Evolutionary conservation across 2,888 invertebrate species (phyloP).

Genomic region (Linnaemya vulpina): DNA sequence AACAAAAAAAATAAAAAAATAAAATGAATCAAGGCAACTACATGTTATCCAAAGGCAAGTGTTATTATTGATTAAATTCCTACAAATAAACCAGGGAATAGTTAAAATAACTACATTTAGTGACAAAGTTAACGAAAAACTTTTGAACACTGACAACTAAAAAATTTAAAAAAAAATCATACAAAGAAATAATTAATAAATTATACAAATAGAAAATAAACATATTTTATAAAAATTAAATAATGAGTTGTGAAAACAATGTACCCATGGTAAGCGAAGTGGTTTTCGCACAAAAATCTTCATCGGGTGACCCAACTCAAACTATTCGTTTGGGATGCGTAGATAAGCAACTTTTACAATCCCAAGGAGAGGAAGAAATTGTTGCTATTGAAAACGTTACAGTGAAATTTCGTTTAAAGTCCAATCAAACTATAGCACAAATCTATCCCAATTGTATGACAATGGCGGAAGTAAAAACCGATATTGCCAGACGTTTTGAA

Average conservation of each 20-base stretch:
- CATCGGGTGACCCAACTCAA: neutral
- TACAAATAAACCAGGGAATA: neutral
- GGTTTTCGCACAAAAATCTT: slow-evolving; percentile 7
- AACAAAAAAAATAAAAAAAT: too few species aligned
- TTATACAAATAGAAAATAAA: too few species aligned
- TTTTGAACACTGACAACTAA: neutral
- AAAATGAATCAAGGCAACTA: slow-evolving; percentile 70
- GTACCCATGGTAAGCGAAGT: slow-evolving; percentile 51
- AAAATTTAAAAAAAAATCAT: too few species aligned
- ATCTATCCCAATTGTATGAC: slow-evolving; percentile 83
- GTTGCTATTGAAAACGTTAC: slow-evolving; percentile 80
- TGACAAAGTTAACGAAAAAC: neutral
- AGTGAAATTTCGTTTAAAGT: slow-evolving; percentile 81
- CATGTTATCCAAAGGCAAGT: neutral
- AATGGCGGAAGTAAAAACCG: slow-evolving; percentile 85
- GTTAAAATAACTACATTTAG: neutral
- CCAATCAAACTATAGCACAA: slow-evolving; percentile 80
- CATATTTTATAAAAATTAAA: slow-evolving; percentile 12
- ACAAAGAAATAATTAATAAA: too few species aligned
- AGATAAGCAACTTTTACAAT: neutral
- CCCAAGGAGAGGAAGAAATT: slow-evolving; percentile 71
- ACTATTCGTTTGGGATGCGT: neutral
- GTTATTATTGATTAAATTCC: slow-evolving; percentile 46
- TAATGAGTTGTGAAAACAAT: slow-evolving; percentile 39
- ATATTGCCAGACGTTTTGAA: slow-evolving; percentile 85